phyloP scores from a whole-genome alignment of 2,113 vertebrate species.

The Bufo bufo region DNA sequence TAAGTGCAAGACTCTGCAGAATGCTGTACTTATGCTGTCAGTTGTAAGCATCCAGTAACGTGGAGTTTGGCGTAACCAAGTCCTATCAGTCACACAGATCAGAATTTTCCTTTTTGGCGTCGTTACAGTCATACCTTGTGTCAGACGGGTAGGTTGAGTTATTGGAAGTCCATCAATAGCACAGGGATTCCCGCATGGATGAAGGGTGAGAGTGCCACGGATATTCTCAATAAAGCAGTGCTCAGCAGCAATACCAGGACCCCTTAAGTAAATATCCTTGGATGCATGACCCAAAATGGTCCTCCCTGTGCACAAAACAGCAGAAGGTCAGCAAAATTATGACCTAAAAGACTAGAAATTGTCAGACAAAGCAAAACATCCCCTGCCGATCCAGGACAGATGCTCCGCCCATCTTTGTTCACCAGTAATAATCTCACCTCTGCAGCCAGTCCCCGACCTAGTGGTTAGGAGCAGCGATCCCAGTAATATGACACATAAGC shows the following conservation, averaged over 20 bases:
- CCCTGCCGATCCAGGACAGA: too few species aligned
- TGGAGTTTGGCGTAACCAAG: background rate
- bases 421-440: too few species aligned
- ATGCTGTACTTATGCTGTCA: too few species aligned
- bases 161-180: constrained; percentile 79
- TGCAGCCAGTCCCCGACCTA: too few species aligned
- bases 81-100: background rate
- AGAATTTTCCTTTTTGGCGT: background rate
- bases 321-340: background rate
- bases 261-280: constrained; percentile 86
- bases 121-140: constrained; percentile 82
- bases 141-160: constrained; percentile 80
- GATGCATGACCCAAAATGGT: constrained; percentile 83
- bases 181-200: constrained; percentile 89
- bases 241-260: constrained; percentile 77
- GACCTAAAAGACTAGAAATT: background rate
- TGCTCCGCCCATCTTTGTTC: too few species aligned
- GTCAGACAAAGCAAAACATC: too few species aligned
- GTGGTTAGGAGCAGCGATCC: too few species aligned
- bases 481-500: too few species aligned
- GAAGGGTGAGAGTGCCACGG: constrained; percentile 80
- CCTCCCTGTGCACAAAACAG: constrained; percentile 72
- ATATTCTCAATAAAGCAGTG: constrained; percentile 93
- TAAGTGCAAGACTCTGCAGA: too few species aligned
- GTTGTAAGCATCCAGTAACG: background rate